A percentile compares a stretch with the other conserved stretches of the same genome.
phyloP scores from a whole-genome alignment of 2,888 invertebrate species.

The Blastobasis adustella region DNA sequence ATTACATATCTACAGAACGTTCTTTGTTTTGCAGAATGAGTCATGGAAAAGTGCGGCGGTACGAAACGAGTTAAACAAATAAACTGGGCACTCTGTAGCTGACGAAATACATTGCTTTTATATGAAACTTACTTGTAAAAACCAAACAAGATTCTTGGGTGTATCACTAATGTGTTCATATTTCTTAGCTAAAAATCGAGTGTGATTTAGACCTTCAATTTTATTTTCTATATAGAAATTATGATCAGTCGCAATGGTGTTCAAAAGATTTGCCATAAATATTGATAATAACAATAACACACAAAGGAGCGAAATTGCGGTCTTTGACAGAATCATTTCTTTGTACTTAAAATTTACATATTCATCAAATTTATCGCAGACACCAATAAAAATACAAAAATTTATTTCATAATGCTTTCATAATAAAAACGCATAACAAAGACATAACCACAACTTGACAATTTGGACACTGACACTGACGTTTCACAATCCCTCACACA shows the following conservation, averaged over 20 bases:
- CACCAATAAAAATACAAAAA: too few species aligned
- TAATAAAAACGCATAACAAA: too few species aligned
- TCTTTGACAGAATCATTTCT: slow-evolving; percentile 78
- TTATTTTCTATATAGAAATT: slow-evolving; percentile 50
- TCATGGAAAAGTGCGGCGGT: too few species aligned
- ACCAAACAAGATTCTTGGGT: slow-evolving; percentile 80
- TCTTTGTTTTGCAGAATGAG: too few species aligned
- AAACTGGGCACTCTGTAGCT: too few species aligned
- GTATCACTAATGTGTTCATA: slow-evolving; percentile 70
- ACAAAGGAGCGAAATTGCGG: slow-evolving; percentile 75
- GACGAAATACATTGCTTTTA: too few species aligned
- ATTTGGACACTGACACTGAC: too few species aligned
- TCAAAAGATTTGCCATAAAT: slow-evolving; percentile 80
- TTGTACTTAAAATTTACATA: background rate
- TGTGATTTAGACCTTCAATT: slow-evolving; percentile 44
- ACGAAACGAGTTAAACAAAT: too few species aligned
- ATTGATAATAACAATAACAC: slow-evolving; percentile 79
- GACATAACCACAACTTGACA: too few species aligned
- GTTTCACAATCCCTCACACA: too few species aligned
- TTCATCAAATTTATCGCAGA: background rate
- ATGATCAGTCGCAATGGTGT: slow-evolving; percentile 78
- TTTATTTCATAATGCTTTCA: too few species aligned
- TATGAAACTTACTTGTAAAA: slow-evolving; percentile 78
- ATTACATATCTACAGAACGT: too few species aligned
- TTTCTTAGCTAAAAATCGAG: slow-evolving; percentile 44